Conservation (phyloP, 2,113 vertebrate genomes). For the Burhinus bistriatus region DNA sequence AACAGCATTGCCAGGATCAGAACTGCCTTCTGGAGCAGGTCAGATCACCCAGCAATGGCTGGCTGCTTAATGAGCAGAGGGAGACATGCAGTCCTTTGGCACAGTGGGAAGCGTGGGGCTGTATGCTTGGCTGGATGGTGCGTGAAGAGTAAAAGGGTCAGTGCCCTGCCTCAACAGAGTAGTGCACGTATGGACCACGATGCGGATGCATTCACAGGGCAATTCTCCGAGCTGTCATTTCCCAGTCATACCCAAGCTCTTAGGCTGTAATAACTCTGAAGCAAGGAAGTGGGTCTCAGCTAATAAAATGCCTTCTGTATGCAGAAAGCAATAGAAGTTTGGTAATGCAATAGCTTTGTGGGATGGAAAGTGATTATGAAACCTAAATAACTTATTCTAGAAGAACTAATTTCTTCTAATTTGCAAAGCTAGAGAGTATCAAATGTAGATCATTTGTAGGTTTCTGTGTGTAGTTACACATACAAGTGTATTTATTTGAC, state of each 20-base stretch:
- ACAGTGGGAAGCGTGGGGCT: rapidly evolving
- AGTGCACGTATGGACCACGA: not conserved
- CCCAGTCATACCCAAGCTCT: not conserved
- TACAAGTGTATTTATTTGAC: not conserved
- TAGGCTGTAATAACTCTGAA: not conserved
- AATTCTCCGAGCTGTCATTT: not conserved
- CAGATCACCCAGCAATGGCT: not conserved
- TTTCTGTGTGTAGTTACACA: slow-evolving; percentile 20
- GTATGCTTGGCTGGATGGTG: not conserved
- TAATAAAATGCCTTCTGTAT: slow-evolving; percentile 1
- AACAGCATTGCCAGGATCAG: not conserved
- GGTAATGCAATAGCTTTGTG: slow-evolving; percentile 1
- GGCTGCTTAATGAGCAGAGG: not conserved
- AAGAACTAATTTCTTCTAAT: slow-evolving; percentile 24
- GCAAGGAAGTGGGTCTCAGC: not conserved
- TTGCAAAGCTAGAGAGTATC: not conserved
- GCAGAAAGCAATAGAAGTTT: not conserved
- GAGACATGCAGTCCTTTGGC: rapidly evolving
- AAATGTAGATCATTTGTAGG: not conserved
- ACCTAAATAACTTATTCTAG: slow-evolving; percentile 12
- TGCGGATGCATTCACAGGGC: not conserved
- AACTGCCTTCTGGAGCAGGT: not conserved
- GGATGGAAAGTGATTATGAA: not conserved
- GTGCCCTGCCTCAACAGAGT: not conserved
- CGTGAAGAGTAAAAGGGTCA: not conserved